Evolutionary conservation across 2,888 invertebrate species (phyloP).

Genomic region (Dynastes hyllus): DNA sequence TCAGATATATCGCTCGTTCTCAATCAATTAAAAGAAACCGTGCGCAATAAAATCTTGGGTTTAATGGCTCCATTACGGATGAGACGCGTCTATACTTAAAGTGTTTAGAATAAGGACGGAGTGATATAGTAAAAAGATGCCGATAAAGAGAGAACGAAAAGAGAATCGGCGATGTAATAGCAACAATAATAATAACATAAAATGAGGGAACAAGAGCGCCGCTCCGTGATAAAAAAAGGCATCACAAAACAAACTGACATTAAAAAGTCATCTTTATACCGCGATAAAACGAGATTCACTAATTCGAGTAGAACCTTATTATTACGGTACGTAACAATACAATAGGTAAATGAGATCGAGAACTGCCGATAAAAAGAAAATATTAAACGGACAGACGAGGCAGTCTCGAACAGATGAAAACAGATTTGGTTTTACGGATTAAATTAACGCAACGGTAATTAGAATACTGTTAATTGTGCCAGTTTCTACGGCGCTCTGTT

Average conservation of each 20-base stretch:
- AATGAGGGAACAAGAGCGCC: conserved; percentile 19
- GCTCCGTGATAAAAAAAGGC: not conserved
- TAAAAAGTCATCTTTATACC: not conserved
- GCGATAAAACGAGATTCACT: conserved; percentile 24
- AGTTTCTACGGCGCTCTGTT: conserved; percentile 3
- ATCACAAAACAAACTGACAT: conserved; percentile 10
- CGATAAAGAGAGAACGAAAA: conserved; percentile 2
- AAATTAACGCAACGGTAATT: conserved; percentile 22
- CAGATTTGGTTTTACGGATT: conserved; percentile 11
- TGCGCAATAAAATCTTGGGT: conserved; percentile 36
- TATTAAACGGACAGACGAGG: conserved; percentile 13
- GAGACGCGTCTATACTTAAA: conserved; percentile 17
- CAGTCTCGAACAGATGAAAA: conserved; percentile 15
- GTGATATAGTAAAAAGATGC: not conserved
- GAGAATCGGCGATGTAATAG: conserved; percentile 9
- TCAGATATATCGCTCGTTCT: conserved; percentile 8
- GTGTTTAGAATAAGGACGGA: conserved; percentile 15
- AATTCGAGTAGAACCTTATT: conserved; percentile 15
- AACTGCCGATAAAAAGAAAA: conserved; percentile 14
- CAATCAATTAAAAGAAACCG: conserved; percentile 41
- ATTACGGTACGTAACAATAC: conserved; percentile 8
- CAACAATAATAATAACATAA: conserved; percentile 12
- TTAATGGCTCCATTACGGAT: conserved; percentile 35
- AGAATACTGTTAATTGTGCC: conserved; percentile 19
- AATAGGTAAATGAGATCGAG: conserved; percentile 11